phyloP scores from a whole-genome alignment of 2,113 vertebrate genomes.

The Ibidorhyncha struthersii region DNA sequence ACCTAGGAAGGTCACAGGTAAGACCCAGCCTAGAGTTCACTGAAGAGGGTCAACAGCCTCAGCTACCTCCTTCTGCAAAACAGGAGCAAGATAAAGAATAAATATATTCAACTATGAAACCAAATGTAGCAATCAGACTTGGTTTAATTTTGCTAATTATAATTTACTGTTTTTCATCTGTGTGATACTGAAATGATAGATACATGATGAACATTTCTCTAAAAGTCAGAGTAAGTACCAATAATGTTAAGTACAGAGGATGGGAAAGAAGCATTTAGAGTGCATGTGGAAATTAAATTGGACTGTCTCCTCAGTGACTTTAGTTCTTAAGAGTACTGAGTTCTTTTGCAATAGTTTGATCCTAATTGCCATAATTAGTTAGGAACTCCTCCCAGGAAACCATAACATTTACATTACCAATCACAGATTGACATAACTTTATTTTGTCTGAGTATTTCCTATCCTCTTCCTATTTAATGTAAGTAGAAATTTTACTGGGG shows the following conservation, averaged over 20 bases:
- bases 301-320: neutral
- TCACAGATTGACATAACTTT: neutral
- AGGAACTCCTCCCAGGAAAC: neutral
- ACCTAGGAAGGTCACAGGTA: neutral
- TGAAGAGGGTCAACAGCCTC: neutral
- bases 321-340: neutral
- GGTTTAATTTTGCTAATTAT: neutral
- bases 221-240: neutral
- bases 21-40: neutral
- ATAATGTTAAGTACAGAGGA: neutral
- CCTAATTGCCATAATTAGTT: neutral
- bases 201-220: neutral
- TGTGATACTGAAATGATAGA: neutral
- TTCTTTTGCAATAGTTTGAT: neutral
- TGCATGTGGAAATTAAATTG: neutral
- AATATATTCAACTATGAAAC: neutral
- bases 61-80: neutral
- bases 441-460: neutral
- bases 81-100: neutral
- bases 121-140: neutral
- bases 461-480: neutral
- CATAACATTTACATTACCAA: neutral
- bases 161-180: neutral
- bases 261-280: neutral
- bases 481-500: neutral